These are phyloP conservation scores for Anaspis maculata DNA, from an alignment of 2,888 invertebrate species.

Conservation along the genomic window DNA sequence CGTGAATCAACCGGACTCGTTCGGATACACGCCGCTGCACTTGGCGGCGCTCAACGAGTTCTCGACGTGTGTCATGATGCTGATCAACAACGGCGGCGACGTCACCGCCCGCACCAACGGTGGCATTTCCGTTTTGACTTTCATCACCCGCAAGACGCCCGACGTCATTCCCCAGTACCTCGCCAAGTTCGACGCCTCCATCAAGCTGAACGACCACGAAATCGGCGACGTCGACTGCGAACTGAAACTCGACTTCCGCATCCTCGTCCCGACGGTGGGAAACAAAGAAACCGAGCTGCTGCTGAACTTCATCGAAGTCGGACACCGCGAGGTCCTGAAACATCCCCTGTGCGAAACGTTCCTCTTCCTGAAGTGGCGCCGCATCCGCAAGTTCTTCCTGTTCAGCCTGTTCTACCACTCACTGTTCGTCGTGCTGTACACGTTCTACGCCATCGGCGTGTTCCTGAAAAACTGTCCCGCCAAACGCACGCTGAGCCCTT, in stretches of 20 bases:
- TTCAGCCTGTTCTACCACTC: slow-evolving; percentile 71
- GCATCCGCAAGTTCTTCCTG: slow-evolving; percentile 74
- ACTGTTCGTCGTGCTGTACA: slow-evolving; percentile 66
- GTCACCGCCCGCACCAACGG: slow-evolving; percentile 74
- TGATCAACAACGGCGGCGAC: slow-evolving; percentile 72
- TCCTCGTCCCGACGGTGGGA: slow-evolving; percentile 53
- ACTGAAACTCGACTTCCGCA: slow-evolving; percentile 57
- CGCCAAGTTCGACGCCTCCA: slow-evolving; percentile 62
- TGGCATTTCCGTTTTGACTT: slow-evolving; percentile 69
- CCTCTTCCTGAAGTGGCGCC: slow-evolving; percentile 72
- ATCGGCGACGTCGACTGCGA: slow-evolving; percentile 81
- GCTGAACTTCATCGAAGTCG: slow-evolving; percentile 68
- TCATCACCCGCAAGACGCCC: slow-evolving; percentile 77
- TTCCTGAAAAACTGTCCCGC: slow-evolving; percentile 45
- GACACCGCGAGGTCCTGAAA: slow-evolving; percentile 68
- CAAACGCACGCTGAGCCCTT: slow-evolving; percentile 18
- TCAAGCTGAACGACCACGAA: slow-evolving; percentile 75
- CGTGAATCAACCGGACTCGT: slow-evolving; percentile 69
- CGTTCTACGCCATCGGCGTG: slow-evolving; percentile 60
- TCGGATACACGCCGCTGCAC: slow-evolving; percentile 78
- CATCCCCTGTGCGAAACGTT: slow-evolving; percentile 83
- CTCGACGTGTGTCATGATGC: slow-evolving; percentile 62
- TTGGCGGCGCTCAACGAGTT: slow-evolving; percentile 78
- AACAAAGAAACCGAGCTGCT: slow-evolving; percentile 68
- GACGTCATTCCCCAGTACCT: slow-evolving; percentile 62